A percentile compares a stretch with the other conserved stretches of the same genome.
These are phyloP conservation scores for Hoplostethus mediterraneus DNA, from an alignment of 2,797 vertebrate species.

Conservation along the genomic window DNA sequence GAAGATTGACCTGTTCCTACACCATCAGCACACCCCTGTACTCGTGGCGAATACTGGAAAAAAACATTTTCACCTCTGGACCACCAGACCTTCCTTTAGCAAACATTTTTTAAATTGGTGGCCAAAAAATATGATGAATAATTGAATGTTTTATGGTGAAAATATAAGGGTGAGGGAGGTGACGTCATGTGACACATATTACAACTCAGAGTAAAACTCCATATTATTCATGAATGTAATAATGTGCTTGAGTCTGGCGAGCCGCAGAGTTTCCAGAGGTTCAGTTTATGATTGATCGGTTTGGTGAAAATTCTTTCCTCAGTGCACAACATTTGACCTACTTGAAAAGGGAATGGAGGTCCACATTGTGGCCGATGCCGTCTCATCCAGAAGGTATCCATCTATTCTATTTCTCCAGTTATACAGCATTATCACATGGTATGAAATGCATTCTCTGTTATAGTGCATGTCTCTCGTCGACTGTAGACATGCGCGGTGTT, in stretches of 20 bases:
- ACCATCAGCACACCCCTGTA: too few relatives aligned
- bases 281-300: slow-evolving; percentile 1
- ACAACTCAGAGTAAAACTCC: neutral
- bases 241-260: neutral
- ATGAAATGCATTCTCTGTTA: too few relatives aligned
- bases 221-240: neutral
- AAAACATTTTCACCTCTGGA: too few relatives aligned
- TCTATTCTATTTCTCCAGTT: neutral
- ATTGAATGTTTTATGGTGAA: neutral
- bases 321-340: slow-evolving; percentile 91
- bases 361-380: slow-evolving; percentile 91
- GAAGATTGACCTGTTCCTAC: too few relatives aligned
- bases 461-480: neutral
- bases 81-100: too few relatives aligned
- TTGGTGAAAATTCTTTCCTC: slow-evolving; percentile 16
- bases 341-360: slow-evolving; percentile 90
- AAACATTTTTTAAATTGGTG: neutral
- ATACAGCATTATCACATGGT: neutral
- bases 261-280: neutral
- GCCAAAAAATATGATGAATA: neutral
- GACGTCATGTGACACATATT: neutral
- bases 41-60: too few relatives aligned
- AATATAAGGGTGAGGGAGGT: neutral
- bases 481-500: neutral
- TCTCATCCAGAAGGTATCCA: slow-evolving; percentile 90